These are phyloP conservation scores for Lasioglossum pauxillum DNA, from an alignment of 2,888 invertebrate species.

Conservation along the genomic window DNA sequence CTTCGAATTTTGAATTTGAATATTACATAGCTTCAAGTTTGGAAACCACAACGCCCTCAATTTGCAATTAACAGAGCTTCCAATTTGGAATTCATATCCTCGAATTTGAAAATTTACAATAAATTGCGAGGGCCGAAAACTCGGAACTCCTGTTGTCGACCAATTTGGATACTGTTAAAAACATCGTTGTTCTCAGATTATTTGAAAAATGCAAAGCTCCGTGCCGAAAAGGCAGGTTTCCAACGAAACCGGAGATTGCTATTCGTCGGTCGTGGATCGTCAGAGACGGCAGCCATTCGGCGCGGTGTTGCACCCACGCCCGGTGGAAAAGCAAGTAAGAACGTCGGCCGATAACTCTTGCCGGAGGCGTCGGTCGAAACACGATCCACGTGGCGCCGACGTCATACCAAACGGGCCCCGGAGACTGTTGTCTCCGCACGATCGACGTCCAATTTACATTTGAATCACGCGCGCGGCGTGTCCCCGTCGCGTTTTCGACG, in stretches of 20 bases:
- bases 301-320: constrained; percentile 13
- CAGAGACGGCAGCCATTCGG: neutral
- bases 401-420: constrained; percentile 49
- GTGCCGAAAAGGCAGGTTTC: neutral
- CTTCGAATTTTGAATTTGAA: no score
- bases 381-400: constrained; percentile 71
- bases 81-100: no score
- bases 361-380: constrained; percentile 57
- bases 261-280: constrained; percentile 14
- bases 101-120: no score
- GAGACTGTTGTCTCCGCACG: constrained; percentile 39
- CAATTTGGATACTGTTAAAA: no score
- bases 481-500: constrained; percentile 53
- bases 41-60: no score
- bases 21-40: no score
- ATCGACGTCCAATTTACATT: constrained; percentile 70
- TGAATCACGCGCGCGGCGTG: constrained; percentile 66
- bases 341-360: constrained; percentile 45
- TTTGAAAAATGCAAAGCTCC: no score
- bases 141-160: no score
- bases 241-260: neutral
- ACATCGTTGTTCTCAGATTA: no score
- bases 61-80: no score
- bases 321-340: constrained; percentile 13
- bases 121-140: no score